Conservation (phyloP, 1,140 invertebrate genomes). For the Panonychus citri region DNA sequence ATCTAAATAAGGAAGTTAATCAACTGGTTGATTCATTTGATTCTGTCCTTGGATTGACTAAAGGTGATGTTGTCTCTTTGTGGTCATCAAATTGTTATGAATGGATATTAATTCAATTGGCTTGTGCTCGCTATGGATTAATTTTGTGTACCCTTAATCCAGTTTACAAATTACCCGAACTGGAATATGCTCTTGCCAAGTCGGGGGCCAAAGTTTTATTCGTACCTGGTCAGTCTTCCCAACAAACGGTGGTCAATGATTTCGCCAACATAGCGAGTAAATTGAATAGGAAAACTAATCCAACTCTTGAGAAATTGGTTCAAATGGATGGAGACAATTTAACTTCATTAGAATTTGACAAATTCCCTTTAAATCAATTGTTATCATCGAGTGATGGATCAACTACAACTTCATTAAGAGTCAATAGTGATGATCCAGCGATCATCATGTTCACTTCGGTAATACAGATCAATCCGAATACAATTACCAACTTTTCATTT, state of each 20-base stretch:
- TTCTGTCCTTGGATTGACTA: neutral
- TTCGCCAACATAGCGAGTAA: constrained; percentile 1
- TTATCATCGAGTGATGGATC: too few relatives aligned
- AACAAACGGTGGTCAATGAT: constrained; percentile 8
- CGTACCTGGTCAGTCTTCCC: constrained; percentile 6
- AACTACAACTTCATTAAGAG: neutral
- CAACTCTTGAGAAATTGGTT: neutral
- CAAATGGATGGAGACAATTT: neutral
- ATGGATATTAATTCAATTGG: constrained; percentile 9
- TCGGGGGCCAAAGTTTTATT: constrained; percentile 10
- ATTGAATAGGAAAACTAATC: neutral
- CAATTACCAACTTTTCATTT: neutral
- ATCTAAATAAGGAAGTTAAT: constrained; percentile 11
- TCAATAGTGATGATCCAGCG: constrained; percentile 8
- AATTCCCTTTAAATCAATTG: too few relatives aligned
- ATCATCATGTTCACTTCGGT: constrained; percentile 11
- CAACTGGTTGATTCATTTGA: constrained; percentile 5
- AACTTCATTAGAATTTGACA: neutral
- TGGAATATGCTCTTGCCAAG: constrained; percentile 9
- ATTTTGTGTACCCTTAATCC: constrained; percentile 11
- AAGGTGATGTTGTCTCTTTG: constrained; percentile 10
- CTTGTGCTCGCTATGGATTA: constrained; percentile 6
- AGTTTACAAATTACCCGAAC: constrained; percentile 9
- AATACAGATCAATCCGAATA: neutral
- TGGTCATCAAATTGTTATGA: constrained; percentile 11